These are phyloP conservation scores for Onychomys arenicola DNA, from an alignment of 2,797 vertebrate species.

Conservation along the genomic window DNA sequence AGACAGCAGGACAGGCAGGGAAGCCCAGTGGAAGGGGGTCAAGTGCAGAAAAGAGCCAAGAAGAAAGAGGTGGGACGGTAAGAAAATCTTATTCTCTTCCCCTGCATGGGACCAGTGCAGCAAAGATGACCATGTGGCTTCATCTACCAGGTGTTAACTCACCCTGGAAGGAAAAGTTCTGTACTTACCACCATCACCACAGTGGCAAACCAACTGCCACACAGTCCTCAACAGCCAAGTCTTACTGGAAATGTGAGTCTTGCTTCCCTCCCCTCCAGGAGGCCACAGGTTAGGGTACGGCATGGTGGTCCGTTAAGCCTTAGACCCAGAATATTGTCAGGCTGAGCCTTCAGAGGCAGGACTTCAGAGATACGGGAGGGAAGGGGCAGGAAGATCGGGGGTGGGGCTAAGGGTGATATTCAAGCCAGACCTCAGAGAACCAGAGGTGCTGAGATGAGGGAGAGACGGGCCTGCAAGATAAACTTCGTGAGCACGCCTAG, in stretches of 20 bases:
- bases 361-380: neutral
- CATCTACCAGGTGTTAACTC: neutral
- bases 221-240: rapidly evolving
- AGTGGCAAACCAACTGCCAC: neutral
- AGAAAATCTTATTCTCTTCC: neutral
- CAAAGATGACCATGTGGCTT: neutral
- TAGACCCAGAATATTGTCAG: neutral
- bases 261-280: neutral
- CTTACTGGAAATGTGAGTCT: neutral
- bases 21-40: neutral
- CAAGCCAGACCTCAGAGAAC: rapidly evolving
- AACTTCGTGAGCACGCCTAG: rapidly evolving
- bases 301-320: neutral
- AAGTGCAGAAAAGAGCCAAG: neutral
- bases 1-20: neutral
- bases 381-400: neutral
- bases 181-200: neutral
- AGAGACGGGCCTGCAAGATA: neutral
- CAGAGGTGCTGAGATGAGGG: no score
- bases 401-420: rapidly evolving
- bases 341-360: neutral
- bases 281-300: neutral
- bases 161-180: neutral
- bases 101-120: rapidly evolving
- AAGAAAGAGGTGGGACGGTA: rapidly evolving